Evolutionary conservation across 2,113 vertebrate genomes (phyloP).

Genomic region (Malaclemys terrapin): DNA sequence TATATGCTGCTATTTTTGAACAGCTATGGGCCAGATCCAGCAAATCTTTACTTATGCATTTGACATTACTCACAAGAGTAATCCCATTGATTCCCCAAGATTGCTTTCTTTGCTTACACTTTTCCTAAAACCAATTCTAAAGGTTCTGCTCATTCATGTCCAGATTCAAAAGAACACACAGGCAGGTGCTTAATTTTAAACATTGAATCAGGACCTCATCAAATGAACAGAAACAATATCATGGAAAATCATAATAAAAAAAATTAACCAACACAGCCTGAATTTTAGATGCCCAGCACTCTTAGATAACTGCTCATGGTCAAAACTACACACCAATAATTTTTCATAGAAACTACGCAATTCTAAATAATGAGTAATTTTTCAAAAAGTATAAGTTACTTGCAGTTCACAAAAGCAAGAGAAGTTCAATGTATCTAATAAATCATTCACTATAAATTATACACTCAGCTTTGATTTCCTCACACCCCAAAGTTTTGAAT

Average conservation of each 20-base stretch:
- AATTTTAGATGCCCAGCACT: background rate
- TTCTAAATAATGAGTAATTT: background rate
- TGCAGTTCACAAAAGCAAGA: background rate
- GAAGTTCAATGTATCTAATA: background rate
- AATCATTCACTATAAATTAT: background rate
- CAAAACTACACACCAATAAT: background rate
- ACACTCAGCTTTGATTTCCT: background rate
- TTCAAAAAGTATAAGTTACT: background rate
- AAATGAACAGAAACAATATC: background rate
- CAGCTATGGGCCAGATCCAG: background rate
- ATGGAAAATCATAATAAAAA: background rate
- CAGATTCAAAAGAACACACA: background rate
- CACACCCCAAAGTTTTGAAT: background rate
- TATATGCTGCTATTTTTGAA: background rate
- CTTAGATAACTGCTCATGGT: background rate
- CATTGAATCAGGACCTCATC: background rate
- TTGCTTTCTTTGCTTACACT: background rate
- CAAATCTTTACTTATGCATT: background rate
- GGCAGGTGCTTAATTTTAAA: background rate
- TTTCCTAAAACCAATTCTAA: background rate
- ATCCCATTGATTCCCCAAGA: background rate
- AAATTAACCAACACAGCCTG: background rate
- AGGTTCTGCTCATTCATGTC: background rate
- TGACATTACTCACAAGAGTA: background rate
- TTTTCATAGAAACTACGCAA: background rate